A percentile compares a stretch with the other conserved stretches of the same genome.
These are phyloP conservation scores for Brachynemurus nebulosus DNA, from an alignment of 2,888 invertebrate genomes.

Conservation along the genomic window DNA sequence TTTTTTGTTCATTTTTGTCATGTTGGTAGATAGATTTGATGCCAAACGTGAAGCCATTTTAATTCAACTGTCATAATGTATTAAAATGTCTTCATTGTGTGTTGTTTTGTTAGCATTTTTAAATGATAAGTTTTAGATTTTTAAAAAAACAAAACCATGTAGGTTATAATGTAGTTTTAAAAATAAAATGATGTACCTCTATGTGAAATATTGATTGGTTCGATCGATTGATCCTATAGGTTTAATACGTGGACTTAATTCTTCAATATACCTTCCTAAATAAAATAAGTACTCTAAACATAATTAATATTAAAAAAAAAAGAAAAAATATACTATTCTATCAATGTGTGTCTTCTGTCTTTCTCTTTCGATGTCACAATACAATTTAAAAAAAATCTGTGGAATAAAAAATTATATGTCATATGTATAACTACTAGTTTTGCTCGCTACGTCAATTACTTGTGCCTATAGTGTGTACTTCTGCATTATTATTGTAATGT, in stretches of 20 bases:
- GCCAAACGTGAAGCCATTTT: slow-evolving; percentile 6
- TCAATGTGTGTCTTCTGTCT: slow-evolving; percentile 6
- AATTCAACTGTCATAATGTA: neutral
- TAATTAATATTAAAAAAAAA: neutral
- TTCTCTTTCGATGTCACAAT: slow-evolving; percentile 6
- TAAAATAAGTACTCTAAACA: neutral
- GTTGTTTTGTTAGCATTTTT: neutral
- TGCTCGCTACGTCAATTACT: slow-evolving; percentile 37
- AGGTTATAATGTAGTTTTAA: slow-evolving; percentile 3
- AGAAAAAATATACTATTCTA: neutral
- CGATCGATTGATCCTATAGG: neutral
- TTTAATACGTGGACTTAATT: neutral
- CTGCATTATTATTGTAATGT: slow-evolving; percentile 9
- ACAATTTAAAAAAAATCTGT: neutral
- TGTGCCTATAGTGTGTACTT: slow-evolving; percentile 36
- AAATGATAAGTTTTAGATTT: neutral
- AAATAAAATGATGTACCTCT: slow-evolving; percentile 5
- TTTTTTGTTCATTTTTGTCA: neutral
- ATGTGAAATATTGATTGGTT: slow-evolving; percentile 2
- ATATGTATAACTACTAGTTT: slow-evolving; percentile 7
- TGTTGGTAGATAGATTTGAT: neutral
- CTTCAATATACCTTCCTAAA: neutral
- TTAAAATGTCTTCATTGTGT: neutral
- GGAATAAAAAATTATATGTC: slow-evolving; percentile 7
- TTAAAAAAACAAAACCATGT: slow-evolving; percentile 1